Percentiles rank a stretch among this genome's conserved stretches.
These are phyloP conservation scores for Drosophila diplacantha DNA, from an alignment of 2,888 invertebrate species.

Conservation along the genomic window DNA sequence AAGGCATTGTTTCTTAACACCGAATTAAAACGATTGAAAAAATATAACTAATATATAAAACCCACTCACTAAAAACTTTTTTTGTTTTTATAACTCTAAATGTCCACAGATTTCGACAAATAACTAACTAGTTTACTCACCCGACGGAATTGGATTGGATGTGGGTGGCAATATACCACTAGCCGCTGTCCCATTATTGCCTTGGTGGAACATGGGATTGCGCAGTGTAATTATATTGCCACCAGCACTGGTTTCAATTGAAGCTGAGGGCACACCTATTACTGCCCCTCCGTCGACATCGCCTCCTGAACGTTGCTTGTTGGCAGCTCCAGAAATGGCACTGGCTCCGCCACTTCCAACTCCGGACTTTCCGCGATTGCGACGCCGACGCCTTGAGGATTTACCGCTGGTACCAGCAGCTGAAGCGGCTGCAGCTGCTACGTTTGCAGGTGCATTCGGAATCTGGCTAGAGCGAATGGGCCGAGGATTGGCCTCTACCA, in stretches of 20 bases:
- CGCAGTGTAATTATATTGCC: constrained; percentile 86
- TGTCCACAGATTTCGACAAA: background rate
- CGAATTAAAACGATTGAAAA: too few species aligned
- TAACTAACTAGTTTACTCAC: constrained; percentile 44
- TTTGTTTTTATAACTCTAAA: background rate
- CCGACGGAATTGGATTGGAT: constrained; percentile 62
- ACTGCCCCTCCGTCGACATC: constrained; percentile 9
- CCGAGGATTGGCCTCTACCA: constrained; percentile 75
- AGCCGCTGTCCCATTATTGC: constrained; percentile 44
- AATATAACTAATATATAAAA: too few species aligned
- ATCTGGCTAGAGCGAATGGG: constrained; percentile 47
- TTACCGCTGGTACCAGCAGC: constrained; percentile 62
- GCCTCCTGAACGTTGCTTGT: constrained; percentile 42
- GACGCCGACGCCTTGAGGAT: constrained; percentile 73
- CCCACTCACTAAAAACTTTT: too few species aligned
- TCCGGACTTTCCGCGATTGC: constrained; percentile 73
- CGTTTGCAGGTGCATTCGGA: constrained; percentile 24
- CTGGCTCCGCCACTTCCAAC: constrained; percentile 23
- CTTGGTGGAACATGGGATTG: constrained; percentile 85
- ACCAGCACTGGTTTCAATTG: constrained; percentile 48
- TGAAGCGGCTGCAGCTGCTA: constrained; percentile 63
- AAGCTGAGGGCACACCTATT: constrained; percentile 14
- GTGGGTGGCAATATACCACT: constrained; percentile 50
- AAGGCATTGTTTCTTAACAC: too few species aligned
- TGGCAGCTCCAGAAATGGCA: constrained; percentile 27